Percentiles rank a stretch among this genome's conserved stretches.
Conservation (phyloP, 2,113 vertebrate genomes). For the Xenus cinereus region DNA sequence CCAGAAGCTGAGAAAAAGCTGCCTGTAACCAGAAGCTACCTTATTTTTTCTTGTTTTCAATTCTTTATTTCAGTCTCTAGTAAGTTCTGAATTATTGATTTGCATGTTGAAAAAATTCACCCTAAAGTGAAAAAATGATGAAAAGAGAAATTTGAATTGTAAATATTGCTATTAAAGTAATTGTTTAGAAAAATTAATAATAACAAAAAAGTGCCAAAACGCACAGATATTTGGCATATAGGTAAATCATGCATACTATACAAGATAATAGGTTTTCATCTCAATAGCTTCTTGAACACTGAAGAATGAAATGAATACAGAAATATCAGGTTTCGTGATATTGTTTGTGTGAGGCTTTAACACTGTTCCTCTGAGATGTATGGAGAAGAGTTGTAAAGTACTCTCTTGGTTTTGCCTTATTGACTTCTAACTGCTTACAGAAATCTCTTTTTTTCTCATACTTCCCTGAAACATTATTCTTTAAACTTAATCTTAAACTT, state of each 20-base stretch:
- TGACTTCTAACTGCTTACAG: not conserved
- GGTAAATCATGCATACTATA: not conserved
- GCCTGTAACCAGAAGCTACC: not conserved
- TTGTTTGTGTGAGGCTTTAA: not conserved
- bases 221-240: not conserved
- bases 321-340: not conserved
- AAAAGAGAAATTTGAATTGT: conserved; percentile 39
- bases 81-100: conserved; percentile 58
- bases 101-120: conserved; percentile 17
- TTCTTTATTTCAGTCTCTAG: not conserved
- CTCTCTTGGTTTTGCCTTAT: not conserved
- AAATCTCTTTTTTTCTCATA: not conserved
- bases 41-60: conserved; percentile 10
- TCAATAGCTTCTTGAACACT: not conserved
- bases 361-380: not conserved
- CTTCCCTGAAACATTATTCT: not conserved
- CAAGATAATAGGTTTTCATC: not conserved
- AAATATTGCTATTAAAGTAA: conserved; percentile 45
- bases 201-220: not conserved
- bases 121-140: conserved; percentile 23
- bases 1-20: not conserved
- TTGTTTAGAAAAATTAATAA: conserved; percentile 17
- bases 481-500: not conserved
- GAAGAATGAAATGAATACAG: not conserved
- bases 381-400: not conserved